These are phyloP conservation scores for Agrochola litura DNA, from an alignment of 2,888 invertebrate species.

Conservation along the genomic window DNA sequence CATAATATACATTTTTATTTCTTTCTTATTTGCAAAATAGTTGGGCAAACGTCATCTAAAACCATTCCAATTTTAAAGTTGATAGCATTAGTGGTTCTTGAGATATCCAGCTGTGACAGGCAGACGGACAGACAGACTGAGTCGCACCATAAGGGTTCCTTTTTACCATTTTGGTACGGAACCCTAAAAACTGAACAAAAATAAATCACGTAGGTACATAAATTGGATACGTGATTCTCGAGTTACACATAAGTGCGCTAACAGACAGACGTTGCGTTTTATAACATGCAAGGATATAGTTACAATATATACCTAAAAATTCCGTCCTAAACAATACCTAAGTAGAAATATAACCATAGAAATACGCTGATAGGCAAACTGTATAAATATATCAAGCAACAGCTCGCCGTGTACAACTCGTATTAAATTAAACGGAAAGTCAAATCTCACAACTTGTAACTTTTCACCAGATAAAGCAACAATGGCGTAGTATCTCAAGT, in stretches of 20 bases:
- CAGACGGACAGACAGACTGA: too few relatives aligned
- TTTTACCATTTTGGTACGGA: too few relatives aligned
- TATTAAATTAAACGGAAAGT: slow-evolving; percentile 2
- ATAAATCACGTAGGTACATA: background rate
- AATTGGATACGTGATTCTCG: background rate
- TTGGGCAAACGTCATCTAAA: too few relatives aligned
- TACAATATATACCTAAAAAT: background rate
- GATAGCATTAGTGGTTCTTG: too few relatives aligned
- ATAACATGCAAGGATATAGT: background rate
- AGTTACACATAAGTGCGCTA: background rate
- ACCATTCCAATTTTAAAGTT: too few relatives aligned
- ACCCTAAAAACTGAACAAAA: background rate
- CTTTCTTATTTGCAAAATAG: too few relatives aligned
- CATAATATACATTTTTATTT: too few relatives aligned
- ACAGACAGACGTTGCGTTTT: background rate
- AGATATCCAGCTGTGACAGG: too few relatives aligned
- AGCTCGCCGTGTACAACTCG: background rate
- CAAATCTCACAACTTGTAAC: background rate
- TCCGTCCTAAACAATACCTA: too few relatives aligned
- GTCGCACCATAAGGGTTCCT: too few relatives aligned
- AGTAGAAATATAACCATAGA: background rate
- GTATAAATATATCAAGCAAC: background rate
- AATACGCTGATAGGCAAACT: background rate
- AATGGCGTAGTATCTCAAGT: slow-evolving; percentile 35
- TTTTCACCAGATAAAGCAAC: slow-evolving; percentile 30